Conservation (phyloP, 2,797 vertebrate species). For the Avahi laniger region DNA sequence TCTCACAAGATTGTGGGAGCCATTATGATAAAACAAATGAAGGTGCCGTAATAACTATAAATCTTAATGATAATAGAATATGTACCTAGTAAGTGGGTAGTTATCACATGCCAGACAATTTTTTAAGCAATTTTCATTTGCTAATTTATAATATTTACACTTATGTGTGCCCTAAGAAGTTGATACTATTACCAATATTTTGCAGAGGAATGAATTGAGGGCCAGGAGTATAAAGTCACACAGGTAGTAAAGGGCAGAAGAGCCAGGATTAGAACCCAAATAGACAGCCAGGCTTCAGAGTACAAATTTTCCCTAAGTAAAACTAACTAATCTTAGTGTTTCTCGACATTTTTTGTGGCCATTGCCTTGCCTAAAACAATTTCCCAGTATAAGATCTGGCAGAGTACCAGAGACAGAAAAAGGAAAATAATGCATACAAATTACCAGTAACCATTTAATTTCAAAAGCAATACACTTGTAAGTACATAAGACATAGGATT, state of each 20-base stretch:
- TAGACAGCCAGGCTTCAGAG: background rate
- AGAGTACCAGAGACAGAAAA: background rate
- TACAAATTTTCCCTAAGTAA: background rate
- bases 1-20: background rate
- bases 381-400: too few relatives aligned
- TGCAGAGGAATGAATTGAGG: background rate
- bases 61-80: background rate
- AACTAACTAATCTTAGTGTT: background rate
- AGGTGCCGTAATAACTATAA: background rate
- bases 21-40: background rate
- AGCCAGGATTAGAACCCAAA: background rate
- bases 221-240: background rate
- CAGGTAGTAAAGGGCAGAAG: background rate
- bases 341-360: background rate
- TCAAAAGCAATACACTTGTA: background rate
- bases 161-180: too few relatives aligned
- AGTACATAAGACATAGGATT: background rate
- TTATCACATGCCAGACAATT: too few relatives aligned
- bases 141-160: too few relatives aligned
- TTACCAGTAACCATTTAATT: background rate
- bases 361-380: background rate
- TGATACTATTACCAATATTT: too few relatives aligned
- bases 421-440: background rate
- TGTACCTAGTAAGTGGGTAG: background rate
- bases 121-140: too few relatives aligned